A percentile compares a stretch with the other conserved stretches of the same genome.
Conservation (phyloP, 2,888 invertebrate genomes). For the Tipula helvola region DNA sequence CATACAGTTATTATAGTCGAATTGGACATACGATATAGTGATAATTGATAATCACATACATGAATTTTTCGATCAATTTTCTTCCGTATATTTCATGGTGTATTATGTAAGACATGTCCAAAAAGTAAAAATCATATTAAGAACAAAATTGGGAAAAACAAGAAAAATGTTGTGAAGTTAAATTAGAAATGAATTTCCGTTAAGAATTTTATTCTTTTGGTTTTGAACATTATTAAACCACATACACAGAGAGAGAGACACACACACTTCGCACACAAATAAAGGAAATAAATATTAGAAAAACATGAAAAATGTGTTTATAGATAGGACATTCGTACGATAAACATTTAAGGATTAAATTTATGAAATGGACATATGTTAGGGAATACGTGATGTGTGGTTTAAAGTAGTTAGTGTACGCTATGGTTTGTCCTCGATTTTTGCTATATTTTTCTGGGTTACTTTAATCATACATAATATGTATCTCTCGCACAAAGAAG, state of each 20-base stretch:
- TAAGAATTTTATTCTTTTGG: not conserved
- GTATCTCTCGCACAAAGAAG: no score
- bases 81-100: not conserved
- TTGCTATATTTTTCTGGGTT: not conserved
- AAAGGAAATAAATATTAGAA: not conserved
- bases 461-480: no score
- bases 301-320: not conserved
- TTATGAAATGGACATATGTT: not conserved
- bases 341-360: not conserved
- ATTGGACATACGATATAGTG: not conserved
- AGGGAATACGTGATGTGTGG: not conserved
- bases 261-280: not conserved
- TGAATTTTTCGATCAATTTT: not conserved
- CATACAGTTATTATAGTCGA: not conserved
- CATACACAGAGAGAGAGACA: not conserved
- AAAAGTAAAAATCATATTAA: no score
- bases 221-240: not conserved
- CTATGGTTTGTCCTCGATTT: not conserved
- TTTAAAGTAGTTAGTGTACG: not conserved
- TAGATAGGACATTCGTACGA: not conserved
- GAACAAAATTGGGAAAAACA: not conserved
- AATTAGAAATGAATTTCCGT: not conserved
- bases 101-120: no score
- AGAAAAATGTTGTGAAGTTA: not conserved
- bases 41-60: not conserved